Evolutionary conservation across 2,113 vertebrate species (phyloP).

Genomic region (Tachysurus fulvidraco): DNA sequence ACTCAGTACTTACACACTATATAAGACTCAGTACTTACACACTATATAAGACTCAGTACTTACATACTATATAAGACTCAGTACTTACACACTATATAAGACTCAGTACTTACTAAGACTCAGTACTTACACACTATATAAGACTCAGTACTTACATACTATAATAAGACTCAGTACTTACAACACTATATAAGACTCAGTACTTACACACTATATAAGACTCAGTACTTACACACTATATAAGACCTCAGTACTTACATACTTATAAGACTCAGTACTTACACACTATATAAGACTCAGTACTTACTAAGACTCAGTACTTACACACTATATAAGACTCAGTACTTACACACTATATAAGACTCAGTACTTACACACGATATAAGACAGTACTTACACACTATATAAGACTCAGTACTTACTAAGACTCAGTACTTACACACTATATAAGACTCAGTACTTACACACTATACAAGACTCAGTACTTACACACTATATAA

Average conservation of each 20-base stretch:
- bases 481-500: background rate
- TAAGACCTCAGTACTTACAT: too few relatives aligned
- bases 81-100: background rate
- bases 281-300: background rate
- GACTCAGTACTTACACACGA: background rate
- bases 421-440: background rate
- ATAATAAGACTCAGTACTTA: background rate
- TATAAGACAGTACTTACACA: background rate
- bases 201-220: too few relatives aligned
- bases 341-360: too few relatives aligned
- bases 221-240: background rate
- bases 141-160: too few relatives aligned
- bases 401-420: background rate
- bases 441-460: background rate
- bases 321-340: background rate
- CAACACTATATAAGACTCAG: background rate
- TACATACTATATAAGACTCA: too few relatives aligned
- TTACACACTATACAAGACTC: too few relatives aligned
- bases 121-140: too few relatives aligned
- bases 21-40: background rate
- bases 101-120: too few relatives aligned
- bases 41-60: background rate
- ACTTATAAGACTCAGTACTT: background rate
- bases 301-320: background rate
- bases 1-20: too few relatives aligned